Evolutionary conservation across 2,797 vertebrate genomes (phyloP).

Genomic region (Mormyrus hasselquistii): DNA sequence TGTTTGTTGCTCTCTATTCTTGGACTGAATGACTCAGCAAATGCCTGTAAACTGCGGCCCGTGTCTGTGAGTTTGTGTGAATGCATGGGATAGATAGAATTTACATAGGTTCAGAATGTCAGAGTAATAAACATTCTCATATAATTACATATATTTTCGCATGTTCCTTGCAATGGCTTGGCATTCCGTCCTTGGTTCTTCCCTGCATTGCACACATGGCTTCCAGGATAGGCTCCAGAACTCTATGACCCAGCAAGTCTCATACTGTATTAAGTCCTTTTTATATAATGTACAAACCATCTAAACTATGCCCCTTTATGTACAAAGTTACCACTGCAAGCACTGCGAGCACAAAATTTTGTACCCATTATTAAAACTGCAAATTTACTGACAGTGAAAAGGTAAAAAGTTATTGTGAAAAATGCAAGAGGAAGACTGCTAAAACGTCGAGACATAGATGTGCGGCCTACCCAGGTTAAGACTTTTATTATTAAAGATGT

Average conservation of each 20-base stretch:
- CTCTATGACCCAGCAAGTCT: not conserved
- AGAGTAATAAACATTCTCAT: not conserved
- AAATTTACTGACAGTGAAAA: not conserved
- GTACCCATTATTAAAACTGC: not conserved
- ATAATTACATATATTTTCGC: not conserved
- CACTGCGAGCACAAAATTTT: not conserved
- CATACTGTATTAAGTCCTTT: not conserved
- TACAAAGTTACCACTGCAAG: not conserved
- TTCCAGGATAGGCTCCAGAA: not conserved
- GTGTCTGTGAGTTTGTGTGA: not conserved
- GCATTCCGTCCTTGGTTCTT: not conserved
- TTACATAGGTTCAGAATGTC: not conserved
- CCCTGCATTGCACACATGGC: not conserved
- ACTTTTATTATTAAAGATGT: not conserved
- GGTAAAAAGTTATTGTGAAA: not conserved
- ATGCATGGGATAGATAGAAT: not conserved
- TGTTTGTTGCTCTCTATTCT: not conserved
- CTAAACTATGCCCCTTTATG: not conserved
- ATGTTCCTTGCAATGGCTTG: not conserved
- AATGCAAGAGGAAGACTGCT: not conserved
- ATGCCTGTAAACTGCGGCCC: not conserved
- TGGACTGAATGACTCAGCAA: not conserved
- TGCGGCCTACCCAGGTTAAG: not conserved
- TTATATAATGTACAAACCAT: not conserved
- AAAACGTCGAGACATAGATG: not conserved